A percentile compares a stretch with the other conserved stretches of the same genome.
phyloP scores from a whole-genome alignment of 2,797 vertebrate species.

The Pempheris klunzingeri region DNA sequence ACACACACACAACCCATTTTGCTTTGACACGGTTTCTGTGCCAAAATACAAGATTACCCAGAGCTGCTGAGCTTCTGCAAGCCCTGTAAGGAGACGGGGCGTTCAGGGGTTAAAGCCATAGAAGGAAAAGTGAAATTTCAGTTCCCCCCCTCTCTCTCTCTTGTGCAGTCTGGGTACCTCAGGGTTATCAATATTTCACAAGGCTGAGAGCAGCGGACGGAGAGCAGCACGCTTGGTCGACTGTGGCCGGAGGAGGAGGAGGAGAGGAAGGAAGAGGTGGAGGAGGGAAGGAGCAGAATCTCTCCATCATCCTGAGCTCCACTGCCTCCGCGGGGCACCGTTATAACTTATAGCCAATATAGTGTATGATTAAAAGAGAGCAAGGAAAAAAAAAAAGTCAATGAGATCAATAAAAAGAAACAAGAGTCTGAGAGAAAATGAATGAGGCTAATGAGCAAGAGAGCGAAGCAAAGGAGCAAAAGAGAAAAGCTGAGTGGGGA shows the following conservation, averaged over 20 bases:
- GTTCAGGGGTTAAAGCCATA: conserved; percentile 29
- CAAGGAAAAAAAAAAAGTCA: not conserved
- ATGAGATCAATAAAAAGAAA: conserved; percentile 18
- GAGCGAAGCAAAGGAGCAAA: not conserved
- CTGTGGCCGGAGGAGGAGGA: conserved; percentile 19
- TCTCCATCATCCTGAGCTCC: conserved; percentile 47
- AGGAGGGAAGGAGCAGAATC: conserved; percentile 21
- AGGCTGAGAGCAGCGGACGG: conserved; percentile 28
- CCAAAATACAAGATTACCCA: conserved; percentile 33
- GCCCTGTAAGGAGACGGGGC: not conserved
- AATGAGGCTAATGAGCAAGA: conserved; percentile 27
- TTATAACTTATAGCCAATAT: conserved; percentile 33
- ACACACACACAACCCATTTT: not conserved
- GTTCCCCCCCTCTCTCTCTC: too few relatives aligned
- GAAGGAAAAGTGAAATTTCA: conserved; percentile 28
- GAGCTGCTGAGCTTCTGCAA: conserved; percentile 26
- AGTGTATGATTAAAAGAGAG: conserved; percentile 33
- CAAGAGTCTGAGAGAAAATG: not conserved
- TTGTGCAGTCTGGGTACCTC: conserved; percentile 21
- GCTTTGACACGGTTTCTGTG: conserved; percentile 35
- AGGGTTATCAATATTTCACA: conserved; percentile 64
- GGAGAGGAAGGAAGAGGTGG: not conserved
- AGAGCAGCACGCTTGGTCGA: conserved; percentile 12
- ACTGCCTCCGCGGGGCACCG: conserved; percentile 32
- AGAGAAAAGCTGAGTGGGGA: conserved; percentile 3